Percentiles rank a stretch among this genome's conserved stretches.
Evolutionary conservation across 2,797 vertebrate genomes (phyloP).

Genomic region (Falco columbarius): DNA sequence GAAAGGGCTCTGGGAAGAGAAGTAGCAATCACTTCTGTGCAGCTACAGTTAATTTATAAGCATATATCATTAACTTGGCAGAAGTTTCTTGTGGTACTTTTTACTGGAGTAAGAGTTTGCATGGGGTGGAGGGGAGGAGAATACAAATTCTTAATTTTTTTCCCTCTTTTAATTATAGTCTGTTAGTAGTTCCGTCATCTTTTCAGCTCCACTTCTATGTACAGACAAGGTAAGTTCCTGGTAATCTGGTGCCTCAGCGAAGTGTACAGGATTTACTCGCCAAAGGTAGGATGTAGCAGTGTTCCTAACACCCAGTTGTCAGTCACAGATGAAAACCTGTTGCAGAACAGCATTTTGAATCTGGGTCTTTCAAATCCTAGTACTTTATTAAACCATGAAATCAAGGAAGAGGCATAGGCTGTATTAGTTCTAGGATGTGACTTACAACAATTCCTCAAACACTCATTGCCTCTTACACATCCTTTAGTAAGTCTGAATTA

Average conservation of each 20-base stretch:
- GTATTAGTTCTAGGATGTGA: neutral
- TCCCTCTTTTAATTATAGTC: neutral
- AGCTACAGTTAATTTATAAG: neutral
- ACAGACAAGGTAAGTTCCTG: conserved; percentile 66
- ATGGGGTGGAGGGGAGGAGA: neutral
- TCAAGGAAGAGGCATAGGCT: neutral
- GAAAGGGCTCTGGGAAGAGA: neutral
- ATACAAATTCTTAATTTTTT: neutral
- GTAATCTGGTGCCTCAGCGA: conserved; percentile 10
- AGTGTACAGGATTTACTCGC: conserved; percentile 26
- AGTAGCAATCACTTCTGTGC: neutral
- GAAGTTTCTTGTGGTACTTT: neutral
- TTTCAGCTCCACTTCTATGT: conserved; percentile 11
- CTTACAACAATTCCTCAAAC: neutral
- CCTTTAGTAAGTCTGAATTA: neutral
- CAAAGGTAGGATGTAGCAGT: conserved; percentile 50
- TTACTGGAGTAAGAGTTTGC: neutral
- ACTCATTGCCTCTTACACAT: neutral
- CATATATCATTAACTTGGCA: neutral
- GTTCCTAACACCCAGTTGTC: neutral
- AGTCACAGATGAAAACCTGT: neutral
- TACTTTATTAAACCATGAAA: neutral
- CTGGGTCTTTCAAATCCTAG: neutral
- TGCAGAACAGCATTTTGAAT: neutral
- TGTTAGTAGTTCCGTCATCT: conserved; percentile 42